These are phyloP conservation scores for Fragum sueziense DNA, from an alignment of 2,888 invertebrate genomes.

Conservation along the genomic window DNA sequence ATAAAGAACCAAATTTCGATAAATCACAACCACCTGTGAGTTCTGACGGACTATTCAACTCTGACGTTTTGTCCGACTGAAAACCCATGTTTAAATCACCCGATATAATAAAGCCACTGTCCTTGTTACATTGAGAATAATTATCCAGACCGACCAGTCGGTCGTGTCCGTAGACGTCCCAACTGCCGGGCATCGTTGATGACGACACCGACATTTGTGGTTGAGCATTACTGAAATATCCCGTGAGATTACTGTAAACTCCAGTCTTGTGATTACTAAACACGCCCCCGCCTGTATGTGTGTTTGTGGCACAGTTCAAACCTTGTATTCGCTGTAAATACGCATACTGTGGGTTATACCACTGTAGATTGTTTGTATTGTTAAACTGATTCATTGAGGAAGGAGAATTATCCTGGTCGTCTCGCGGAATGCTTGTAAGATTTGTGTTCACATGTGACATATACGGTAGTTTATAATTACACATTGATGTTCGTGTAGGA, in stretches of 20 bases:
- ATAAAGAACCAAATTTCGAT: constrained; percentile 54
- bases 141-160: constrained; percentile 47
- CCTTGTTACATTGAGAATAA: constrained; percentile 31
- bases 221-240: constrained; percentile 38
- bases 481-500: constrained; percentile 34
- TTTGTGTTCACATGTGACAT: constrained; percentile 68
- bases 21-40: constrained; percentile 36
- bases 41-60: constrained; percentile 25
- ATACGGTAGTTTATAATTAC: constrained; percentile 43
- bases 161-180: constrained; percentile 40
- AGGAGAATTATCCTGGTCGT: constrained; percentile 36
- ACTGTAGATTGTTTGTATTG: constrained; percentile 54
- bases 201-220: constrained; percentile 23
- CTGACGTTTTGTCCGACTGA: constrained; percentile 38
- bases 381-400: constrained; percentile 41
- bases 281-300: constrained; percentile 25
- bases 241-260: constrained; percentile 36
- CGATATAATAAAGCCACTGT: constrained; percentile 43
- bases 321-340: constrained; percentile 55
- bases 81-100: constrained; percentile 28
- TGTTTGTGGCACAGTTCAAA: constrained; percentile 33
- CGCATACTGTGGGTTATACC: constrained; percentile 54
- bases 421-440: constrained; percentile 67
- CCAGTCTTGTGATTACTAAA: constrained; percentile 1
- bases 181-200: constrained; percentile 32